These are phyloP conservation scores for Falco berigora DNA, from an alignment of 2,797 vertebrate genomes.

Conservation along the genomic window DNA sequence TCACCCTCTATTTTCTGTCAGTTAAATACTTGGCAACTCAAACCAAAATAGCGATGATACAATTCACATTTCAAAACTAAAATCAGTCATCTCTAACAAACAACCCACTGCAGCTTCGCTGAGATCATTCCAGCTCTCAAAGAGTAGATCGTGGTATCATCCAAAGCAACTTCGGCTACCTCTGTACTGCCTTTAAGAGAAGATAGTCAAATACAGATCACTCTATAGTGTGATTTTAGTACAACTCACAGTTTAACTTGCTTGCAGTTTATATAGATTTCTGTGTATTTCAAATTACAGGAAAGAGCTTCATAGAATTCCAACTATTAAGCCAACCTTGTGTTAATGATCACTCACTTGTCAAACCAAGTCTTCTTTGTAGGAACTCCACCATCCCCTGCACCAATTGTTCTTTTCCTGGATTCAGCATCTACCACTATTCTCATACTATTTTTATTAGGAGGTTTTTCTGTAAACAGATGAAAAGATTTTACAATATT, in stretches of 20 bases:
- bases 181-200: not conserved
- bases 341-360: conserved; percentile 79
- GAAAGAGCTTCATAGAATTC: not conserved
- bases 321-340: not conserved
- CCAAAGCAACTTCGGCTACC: not conserved
- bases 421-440: conserved; percentile 94
- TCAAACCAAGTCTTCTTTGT: conserved; percentile 96
- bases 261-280: not conserved
- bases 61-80: not conserved
- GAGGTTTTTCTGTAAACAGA: conserved; percentile 83
- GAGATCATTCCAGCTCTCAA: not conserved
- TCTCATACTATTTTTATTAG: conserved; percentile 89
- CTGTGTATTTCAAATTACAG: not conserved
- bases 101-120: not conserved
- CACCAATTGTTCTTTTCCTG: conserved; percentile 83
- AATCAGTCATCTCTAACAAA: not conserved
- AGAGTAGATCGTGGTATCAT: not conserved
- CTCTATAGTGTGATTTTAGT: not conserved
- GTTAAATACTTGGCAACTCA: not conserved
- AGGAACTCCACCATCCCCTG: conserved; percentile 79
- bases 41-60: not conserved
- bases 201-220: not conserved
- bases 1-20: not conserved
- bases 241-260: not conserved
- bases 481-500: conserved; percentile 1